A percentile compares a stretch with the other conserved stretches of the same genome.
Evolutionary conservation across 1,140 invertebrate genomes (phyloP).

Genomic region (Drosophila equinoxialis): DNA sequence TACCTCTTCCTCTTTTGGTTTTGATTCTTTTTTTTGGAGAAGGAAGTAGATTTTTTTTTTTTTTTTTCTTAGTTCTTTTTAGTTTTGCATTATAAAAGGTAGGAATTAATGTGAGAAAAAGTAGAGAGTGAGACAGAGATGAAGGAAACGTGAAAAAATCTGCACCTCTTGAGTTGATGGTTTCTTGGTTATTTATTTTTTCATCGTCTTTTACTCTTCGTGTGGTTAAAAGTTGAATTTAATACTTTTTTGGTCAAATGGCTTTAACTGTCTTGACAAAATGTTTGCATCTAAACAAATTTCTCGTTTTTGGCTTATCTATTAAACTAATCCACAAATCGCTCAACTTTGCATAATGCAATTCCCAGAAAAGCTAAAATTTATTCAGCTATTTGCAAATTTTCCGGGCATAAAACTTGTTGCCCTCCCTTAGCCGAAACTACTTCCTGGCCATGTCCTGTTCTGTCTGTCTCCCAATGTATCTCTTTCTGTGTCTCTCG

Average conservation of each 20-base stretch:
- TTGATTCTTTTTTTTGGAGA: conserved; percentile 11
- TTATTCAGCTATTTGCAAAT: conserved; percentile 50
- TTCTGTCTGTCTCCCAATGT: conserved; percentile 13
- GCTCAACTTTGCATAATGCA: conserved; percentile 76
- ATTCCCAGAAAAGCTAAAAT: conserved; percentile 43
- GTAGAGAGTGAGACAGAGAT: conserved; percentile 12
- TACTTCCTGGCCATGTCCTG: conserved; percentile 21
- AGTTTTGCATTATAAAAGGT: conserved; percentile 80
- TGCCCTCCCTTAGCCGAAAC: conserved; percentile 24
- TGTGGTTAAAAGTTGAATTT: conserved; percentile 6
- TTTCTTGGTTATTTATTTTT: background rate
- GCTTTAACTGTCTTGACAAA: background rate
- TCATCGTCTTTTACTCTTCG: background rate
- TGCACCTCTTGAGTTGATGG: conserved; percentile 25
- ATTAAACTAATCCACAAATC: conserved; percentile 79
- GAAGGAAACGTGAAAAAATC: conserved; percentile 16
- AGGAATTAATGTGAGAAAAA: conserved; percentile 70
- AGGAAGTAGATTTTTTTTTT: conserved; percentile 48
- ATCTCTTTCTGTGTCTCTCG: background rate
- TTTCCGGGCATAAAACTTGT: conserved; percentile 34
- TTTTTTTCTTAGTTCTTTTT: conserved; percentile 31
- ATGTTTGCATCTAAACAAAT: conserved; percentile 33
- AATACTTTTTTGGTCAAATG: background rate
- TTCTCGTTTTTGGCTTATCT: conserved; percentile 61
- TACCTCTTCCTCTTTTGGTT: conserved; percentile 1